A percentile compares a stretch with the other conserved stretches of the same genome.
Evolutionary conservation across 1,140 invertebrate species (phyloP).

Genomic region (Bombus vancouverensis): DNA sequence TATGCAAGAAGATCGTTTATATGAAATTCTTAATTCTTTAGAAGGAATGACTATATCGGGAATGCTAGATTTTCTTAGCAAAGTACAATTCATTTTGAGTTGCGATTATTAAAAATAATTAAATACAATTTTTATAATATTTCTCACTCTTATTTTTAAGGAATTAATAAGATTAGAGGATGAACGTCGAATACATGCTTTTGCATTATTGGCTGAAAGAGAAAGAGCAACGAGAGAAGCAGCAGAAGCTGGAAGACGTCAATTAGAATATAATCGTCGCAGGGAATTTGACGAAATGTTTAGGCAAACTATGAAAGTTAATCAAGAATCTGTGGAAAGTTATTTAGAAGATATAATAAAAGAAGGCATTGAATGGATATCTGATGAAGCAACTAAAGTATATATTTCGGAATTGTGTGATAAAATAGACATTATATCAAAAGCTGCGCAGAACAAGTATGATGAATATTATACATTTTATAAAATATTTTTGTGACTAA

Average conservation of each 20-base stretch:
- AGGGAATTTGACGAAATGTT: slow-evolving; percentile 90
- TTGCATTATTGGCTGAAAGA: slow-evolving; percentile 86
- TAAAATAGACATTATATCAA: slow-evolving; percentile 84
- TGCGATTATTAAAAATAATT: slow-evolving; percentile 3
- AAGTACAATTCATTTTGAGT: slow-evolving; percentile 63
- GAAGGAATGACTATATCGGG: slow-evolving; percentile 86
- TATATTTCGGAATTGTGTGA: slow-evolving; percentile 83
- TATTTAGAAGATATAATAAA: slow-evolving; percentile 87
- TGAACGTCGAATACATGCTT: slow-evolving; percentile 88
- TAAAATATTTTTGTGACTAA: neutral
- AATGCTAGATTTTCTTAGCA: slow-evolving; percentile 88
- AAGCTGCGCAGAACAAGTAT: slow-evolving; percentile 75
- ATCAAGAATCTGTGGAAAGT: slow-evolving; percentile 85
- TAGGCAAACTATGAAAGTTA: slow-evolving; percentile 85
- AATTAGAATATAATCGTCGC: slow-evolving; percentile 86
- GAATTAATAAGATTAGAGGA: slow-evolving; percentile 88
- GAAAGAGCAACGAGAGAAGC: slow-evolving; percentile 88
- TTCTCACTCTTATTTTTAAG: slow-evolving; percentile 71
- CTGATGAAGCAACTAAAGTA: slow-evolving; percentile 83
- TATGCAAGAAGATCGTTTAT: slow-evolving; percentile 80
- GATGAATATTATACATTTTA: neutral
- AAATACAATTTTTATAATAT: slow-evolving; percentile 13
- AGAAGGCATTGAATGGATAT: slow-evolving; percentile 84
- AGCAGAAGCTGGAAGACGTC: slow-evolving; percentile 87
- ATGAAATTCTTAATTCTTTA: slow-evolving; percentile 83